phyloP scores from a whole-genome alignment of 2,113 vertebrate genomes.

The Epinephelus lanceolatus region DNA sequence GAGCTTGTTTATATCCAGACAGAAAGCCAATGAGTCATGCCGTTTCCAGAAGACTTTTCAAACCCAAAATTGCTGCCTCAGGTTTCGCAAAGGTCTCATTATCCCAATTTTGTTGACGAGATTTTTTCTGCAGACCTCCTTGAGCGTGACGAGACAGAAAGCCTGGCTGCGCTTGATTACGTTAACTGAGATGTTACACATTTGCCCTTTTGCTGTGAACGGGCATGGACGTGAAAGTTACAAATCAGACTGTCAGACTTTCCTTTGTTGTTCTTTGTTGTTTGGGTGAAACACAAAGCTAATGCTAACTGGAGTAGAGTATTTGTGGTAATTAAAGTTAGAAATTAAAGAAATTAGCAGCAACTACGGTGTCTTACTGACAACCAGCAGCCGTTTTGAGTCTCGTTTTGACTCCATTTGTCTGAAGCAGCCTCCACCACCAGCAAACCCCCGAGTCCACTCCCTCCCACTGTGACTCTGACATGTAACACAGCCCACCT shows the following conservation, averaged over 20 bases:
- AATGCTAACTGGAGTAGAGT: neutral
- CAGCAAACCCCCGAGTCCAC: constrained; percentile 1
- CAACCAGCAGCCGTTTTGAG: neutral
- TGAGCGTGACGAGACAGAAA: constrained; percentile 8
- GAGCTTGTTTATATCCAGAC: constrained; percentile 21
- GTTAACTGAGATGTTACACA: constrained; percentile 25
- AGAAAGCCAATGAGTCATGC: constrained; percentile 3
- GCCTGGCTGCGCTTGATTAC: neutral
- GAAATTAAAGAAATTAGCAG: neutral
- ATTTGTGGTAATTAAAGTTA: neutral
- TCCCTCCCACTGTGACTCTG: constrained; percentile 18
- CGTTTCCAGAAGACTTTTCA: constrained; percentile 10
- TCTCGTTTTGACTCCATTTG: constrained; percentile 22
- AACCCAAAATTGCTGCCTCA: constrained; percentile 10
- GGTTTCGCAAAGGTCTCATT: constrained; percentile 47
- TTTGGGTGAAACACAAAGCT: neutral
- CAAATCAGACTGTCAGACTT: neutral
- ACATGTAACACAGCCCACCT: constrained; percentile 43
- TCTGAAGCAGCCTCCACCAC: neutral
- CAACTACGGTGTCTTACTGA: neutral
- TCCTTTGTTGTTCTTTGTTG: too few relatives aligned
- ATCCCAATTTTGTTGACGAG: constrained; percentile 9
- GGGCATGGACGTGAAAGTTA: neutral
- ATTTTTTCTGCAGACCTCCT: neutral
- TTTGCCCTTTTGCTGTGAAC: neutral